Conservation (phyloP, 2,113 vertebrate genomes). For the Dasyurus viverrinus region DNA sequence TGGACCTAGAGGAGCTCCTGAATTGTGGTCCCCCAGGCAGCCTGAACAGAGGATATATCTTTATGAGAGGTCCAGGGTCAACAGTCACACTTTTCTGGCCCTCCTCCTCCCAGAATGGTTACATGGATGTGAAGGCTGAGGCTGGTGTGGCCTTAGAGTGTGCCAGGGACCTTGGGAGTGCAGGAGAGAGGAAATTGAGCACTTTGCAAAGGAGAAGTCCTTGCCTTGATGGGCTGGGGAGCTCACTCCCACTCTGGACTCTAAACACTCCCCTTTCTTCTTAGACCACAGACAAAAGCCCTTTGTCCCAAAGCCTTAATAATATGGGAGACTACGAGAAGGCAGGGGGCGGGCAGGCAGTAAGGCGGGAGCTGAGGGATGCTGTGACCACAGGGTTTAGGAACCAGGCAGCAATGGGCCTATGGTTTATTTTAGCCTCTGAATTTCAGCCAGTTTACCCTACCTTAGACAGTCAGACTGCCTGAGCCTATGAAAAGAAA, state of each 20-base stretch:
- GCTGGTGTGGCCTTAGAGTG: neutral
- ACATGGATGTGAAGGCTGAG: neutral
- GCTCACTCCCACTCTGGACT: neutral
- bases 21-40: neutral
- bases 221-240: neutral
- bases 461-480: neutral
- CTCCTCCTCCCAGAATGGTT: neutral
- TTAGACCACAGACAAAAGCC: slow-evolving; percentile 64
- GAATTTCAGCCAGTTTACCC: neutral
- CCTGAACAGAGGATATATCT: neutral
- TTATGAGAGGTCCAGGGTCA: neutral
- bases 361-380: neutral
- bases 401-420: neutral
- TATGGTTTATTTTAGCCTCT: neutral
- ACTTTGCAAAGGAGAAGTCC: neutral
- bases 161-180: neutral
- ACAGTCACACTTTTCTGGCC: neutral
- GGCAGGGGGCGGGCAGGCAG: neutral
- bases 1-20: too few species aligned
- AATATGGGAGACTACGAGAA: neutral
- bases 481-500: neutral
- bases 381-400: neutral
- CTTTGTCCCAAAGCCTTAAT: slow-evolving; percentile 60
- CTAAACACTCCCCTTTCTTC: slow-evolving; percentile 22
- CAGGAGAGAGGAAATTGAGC: neutral